Conservation (phyloP, 2,888 invertebrate genomes). For the Teleiodes luculella region DNA sequence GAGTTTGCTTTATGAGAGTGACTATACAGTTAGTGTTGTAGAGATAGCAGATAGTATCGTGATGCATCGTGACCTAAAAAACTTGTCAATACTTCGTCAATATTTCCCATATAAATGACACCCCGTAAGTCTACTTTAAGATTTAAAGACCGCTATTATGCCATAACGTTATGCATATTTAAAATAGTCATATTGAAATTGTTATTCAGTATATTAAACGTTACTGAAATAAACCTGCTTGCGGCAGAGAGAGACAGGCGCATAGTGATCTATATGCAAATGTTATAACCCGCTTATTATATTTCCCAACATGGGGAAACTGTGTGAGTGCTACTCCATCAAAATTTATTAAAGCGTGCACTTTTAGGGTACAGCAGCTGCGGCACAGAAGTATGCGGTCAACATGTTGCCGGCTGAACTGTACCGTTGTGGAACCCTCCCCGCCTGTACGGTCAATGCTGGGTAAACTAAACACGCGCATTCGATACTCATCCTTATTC, state of each 20-base stretch:
- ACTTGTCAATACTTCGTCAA: no score
- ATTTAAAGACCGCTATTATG: no score
- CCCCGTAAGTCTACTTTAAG: no score
- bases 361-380: conserved; percentile 7
- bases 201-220: not conserved
- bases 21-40: not conserved
- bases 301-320: conserved; percentile 59
- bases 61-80: no score
- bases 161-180: no score
- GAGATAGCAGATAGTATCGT: no score
- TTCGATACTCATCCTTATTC: no score
- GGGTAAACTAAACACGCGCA: no score
- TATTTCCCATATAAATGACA: no score
- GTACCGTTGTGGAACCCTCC: not conserved
- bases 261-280: conserved; percentile 76
- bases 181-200: no score
- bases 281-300: conserved; percentile 76
- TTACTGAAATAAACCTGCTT: not conserved
- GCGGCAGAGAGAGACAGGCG: conserved; percentile 29
- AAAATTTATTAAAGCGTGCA: conserved; percentile 56
- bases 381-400: conserved; percentile 7
- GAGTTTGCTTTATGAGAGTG: conserved; percentile 6
- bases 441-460: no score
- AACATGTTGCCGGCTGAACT: conserved; percentile 35
- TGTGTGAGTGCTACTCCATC: conserved; percentile 63